Evolutionary conservation across 2,888 invertebrate species (phyloP).

Genomic region (Erpobdella octoculata): DNA sequence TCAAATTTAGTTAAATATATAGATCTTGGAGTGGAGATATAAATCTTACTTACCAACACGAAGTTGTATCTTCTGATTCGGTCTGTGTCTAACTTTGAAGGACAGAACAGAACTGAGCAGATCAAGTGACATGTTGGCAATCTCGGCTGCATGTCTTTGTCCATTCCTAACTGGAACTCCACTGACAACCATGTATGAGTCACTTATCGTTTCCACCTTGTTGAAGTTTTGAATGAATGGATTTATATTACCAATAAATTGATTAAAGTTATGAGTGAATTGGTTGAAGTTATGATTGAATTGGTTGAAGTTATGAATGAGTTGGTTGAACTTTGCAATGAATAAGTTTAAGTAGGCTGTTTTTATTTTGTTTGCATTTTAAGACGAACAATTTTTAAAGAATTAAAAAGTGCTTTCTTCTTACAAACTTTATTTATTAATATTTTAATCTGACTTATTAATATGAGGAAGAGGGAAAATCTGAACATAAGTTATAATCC

Average conservation of each 20-base stretch:
- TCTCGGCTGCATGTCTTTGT: slow-evolving; percentile 45
- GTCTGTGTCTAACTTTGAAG: slow-evolving; percentile 45
- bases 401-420: too few relatives aligned
- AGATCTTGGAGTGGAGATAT: not conserved
- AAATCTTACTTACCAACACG: slow-evolving; percentile 39
- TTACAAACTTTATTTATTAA: too few relatives aligned
- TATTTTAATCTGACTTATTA: too few relatives aligned
- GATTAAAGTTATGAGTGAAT: too few relatives aligned
- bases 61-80: slow-evolving; percentile 43
- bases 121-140: slow-evolving; percentile 48
- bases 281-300: too few relatives aligned
- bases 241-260: too few relatives aligned
- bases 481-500: too few relatives aligned
- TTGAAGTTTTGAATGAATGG: not conserved
- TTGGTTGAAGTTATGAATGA: too few relatives aligned
- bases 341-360: too few relatives aligned
- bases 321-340: too few relatives aligned
- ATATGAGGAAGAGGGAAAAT: not conserved
- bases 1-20: not conserved
- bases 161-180: slow-evolving; percentile 46
- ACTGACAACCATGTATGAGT: slow-evolving; percentile 48
- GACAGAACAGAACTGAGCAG: slow-evolving; percentile 52
- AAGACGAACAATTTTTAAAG: too few relatives aligned
- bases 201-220: slow-evolving; percentile 49
- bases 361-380: too few relatives aligned